Base-by-base conservation (phyloP, 2,888 invertebrate genomes). In the Oscheius sp. region DNA sequence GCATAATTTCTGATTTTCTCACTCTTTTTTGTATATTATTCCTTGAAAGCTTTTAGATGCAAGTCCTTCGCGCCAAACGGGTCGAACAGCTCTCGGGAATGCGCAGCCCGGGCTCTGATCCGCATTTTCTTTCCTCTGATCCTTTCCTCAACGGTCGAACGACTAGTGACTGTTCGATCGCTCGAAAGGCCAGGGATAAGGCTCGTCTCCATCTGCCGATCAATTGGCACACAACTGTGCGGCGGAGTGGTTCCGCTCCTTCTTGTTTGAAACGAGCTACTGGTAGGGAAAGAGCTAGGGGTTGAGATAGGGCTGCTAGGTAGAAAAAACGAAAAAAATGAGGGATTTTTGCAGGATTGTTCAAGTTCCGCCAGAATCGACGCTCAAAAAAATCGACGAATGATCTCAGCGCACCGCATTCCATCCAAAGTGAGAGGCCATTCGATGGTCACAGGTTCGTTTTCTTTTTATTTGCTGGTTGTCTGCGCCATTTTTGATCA, bases 341-440 rank as follows among this genome's bases (percentile, higher is more conserved):
- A 10, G 1, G 17, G 17, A 8, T 58, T 17, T 29, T 46, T 57
- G 46, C 61, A 69, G 69, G 69, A 5, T 25, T 69, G 3, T 69
- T 69, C 69, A 69, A 69, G 23, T 69, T 69, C 46, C 68, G 68
- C 0, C 63, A 69, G 23, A 69, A 69, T 34, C 48, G 69, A 48
- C 50, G 64, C 10, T 69, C 64, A 33, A 69, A 69, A 31, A 69
- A 69, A 34, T 69, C 69, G 39, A 53, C 64, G 17, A 33, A 37
- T 4, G 69, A 69, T 39, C 42, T 69, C 20, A 31, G 64, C 4
- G n/a, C 53, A 12, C 15, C 27, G 8, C 27, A 45, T 1, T 12
- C 53, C n/a, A 12, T 20, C 8, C n/a, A 17, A 15, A 55, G 12
- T 33, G 61, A 61, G 25, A 39, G 61, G 25, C 45, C 45, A 6